Conservation (phyloP, 2,113 vertebrate genomes). For the Nothoprocta pentlandii region DNA sequence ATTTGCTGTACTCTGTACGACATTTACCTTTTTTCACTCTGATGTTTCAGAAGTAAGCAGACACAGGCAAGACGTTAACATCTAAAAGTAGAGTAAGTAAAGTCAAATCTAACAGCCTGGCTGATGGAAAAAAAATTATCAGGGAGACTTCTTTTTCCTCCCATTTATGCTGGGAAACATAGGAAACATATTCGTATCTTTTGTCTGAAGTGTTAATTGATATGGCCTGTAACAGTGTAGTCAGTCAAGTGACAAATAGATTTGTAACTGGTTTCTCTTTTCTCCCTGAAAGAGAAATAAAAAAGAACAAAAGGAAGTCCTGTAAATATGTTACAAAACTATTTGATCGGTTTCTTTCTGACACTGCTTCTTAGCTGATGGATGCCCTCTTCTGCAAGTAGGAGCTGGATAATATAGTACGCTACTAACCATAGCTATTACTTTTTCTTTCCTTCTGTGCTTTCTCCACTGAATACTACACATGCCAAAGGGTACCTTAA, state of each 20-base stretch:
- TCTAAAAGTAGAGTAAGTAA: background rate
- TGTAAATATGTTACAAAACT: background rate
- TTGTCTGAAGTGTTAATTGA: constrained; percentile 18
- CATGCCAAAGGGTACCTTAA: constrained; percentile 95
- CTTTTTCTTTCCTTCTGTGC: constrained; percentile 81
- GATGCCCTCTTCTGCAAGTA: constrained; percentile 82
- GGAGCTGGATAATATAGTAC: background rate
- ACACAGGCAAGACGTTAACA: background rate
- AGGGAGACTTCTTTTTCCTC: background rate
- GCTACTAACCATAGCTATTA: constrained; percentile 81
- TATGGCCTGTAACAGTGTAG: background rate
- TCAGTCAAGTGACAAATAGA: background rate
- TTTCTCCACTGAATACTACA: constrained; percentile 71
- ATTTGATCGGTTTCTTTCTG: background rate
- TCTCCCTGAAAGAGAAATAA: background rate
- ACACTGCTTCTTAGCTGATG: background rate
- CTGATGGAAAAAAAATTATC: background rate
- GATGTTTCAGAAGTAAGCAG: background rate
- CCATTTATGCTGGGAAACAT: background rate
- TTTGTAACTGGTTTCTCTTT: constrained; percentile 32
- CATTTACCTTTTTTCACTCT: too few relatives aligned
- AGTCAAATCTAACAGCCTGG: background rate
- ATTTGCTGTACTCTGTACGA: rapidly evolving
- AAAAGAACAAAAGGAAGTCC: background rate
- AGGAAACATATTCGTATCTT: constrained; percentile 3